Base-by-base conservation (phyloP, 1,140 invertebrate species). In the Drosophila bocki region DNA sequence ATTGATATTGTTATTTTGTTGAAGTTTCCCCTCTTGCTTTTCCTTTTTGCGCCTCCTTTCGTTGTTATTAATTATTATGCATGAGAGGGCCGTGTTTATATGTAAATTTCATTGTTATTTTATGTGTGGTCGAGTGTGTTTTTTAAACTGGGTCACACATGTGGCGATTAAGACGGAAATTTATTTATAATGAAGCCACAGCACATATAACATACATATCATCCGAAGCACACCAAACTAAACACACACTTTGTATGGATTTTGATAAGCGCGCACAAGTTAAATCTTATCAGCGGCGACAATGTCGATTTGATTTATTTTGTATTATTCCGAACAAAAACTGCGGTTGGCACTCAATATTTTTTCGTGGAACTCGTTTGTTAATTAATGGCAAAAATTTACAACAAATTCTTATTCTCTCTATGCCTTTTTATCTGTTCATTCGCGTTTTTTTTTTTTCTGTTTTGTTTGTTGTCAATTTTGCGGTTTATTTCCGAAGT, bases 61-160 rank as follows among this genome's bases (percentile, higher is more conserved):
- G 33, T 37, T 56, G 47, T 77, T 80, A 88, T 87, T 88, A 88
- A 87, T 87, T 80, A 71, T 68, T 88, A 87, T 87, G 80, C 84
- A 77, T 63, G 57, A 57, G 51, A 45, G 79, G 61, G 53, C 44
- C 42, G 39, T 57, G 44, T 70, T 84, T 77, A 83, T 88, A 86
- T 88, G 84, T 87, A 80, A 82, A 88, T 88, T 82, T 87, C 74
- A 84, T 81, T 82, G 72, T 74, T 87, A 63, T 68, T 70, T 45
- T 35, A 53, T 62, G 62, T 39, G 61, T 56, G 53, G 35, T 39
- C 19, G 39, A 69, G 37, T 72, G 54, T 62, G 64, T 45, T 69
- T 87, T 82, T 79, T 42, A 78, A 88, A 87, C 64, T 88, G 58
- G 84, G 84, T 88, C 84, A 88, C 84, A 83, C 84, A 88, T 87